Conservation (phyloP, 2,797 vertebrate genomes). For the Leptoclinus maculatus region DNA sequence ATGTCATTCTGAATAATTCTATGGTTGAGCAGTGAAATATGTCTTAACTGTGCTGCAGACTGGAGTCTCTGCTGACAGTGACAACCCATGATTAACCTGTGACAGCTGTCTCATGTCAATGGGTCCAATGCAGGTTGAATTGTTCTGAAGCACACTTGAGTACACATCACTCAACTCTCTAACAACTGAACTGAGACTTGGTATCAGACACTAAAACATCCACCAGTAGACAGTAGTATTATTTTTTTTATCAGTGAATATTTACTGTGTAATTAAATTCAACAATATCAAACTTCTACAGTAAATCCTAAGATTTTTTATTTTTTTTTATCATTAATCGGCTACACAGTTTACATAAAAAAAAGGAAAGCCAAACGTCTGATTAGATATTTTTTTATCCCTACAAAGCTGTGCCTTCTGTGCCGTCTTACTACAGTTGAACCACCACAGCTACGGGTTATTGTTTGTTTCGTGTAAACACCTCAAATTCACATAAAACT, state of each 20-base stretch:
- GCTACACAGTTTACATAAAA: neutral
- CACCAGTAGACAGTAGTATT: neutral
- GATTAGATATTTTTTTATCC: neutral
- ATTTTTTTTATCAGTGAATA: no score
- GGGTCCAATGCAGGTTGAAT: neutral
- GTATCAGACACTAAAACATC: neutral
- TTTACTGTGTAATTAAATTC: neutral
- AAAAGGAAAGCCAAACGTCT: neutral
- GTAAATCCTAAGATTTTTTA: neutral
- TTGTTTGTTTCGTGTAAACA: no score
- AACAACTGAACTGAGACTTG: neutral
- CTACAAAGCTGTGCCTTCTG: no score
- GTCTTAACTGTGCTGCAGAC: neutral
- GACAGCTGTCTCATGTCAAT: neutral
- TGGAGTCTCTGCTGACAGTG: neutral
- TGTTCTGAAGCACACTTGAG: neutral
- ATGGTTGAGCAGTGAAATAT: neutral
- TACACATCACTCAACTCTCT: neutral
- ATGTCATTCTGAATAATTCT: neutral
- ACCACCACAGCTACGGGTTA: no score
- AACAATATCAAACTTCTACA: neutral
- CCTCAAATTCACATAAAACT: no score
- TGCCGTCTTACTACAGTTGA: no score
- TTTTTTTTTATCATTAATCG: neutral
- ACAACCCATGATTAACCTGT: slow-evolving; percentile 12